phyloP scores from a whole-genome alignment of 2,888 invertebrate genomes.

The Trichopoda pennipes region DNA sequence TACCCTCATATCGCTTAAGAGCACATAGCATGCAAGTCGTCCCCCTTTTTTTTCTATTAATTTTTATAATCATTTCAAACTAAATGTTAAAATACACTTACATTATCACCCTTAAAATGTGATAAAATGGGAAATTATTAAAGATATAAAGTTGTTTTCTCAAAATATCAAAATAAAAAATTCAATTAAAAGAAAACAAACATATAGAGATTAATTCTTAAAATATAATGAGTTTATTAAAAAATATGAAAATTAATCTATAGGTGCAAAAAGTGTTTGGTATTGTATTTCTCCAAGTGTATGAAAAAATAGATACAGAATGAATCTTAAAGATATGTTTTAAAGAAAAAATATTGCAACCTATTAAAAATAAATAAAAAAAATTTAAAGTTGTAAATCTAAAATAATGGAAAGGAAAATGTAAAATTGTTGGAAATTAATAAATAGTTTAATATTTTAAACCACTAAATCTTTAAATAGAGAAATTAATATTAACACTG shows the following conservation, averaged over 20 bases:
- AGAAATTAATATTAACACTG: conserved; percentile 59
- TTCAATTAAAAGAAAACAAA: conserved; percentile 35
- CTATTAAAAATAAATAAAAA: neutral
- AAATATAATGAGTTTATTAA: conserved; percentile 24
- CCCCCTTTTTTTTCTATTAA: conserved; percentile 53
- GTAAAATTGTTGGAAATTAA: neutral
- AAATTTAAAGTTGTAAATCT: neutral
- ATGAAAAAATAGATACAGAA: conserved; percentile 52
- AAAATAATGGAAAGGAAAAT: neutral
- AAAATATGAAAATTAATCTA: conserved; percentile 4
- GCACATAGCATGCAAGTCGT: conserved; percentile 65
- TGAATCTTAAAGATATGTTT: conserved; percentile 42
- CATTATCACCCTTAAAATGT: conserved; percentile 58
- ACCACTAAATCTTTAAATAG: conserved; percentile 49
- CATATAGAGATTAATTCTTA: conserved; percentile 30
- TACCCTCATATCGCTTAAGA: conserved; percentile 66
- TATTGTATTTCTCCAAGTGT: conserved; percentile 47
- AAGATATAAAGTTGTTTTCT: conserved; percentile 25
- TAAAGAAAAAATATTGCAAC: neutral
- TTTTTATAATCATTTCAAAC: conserved; percentile 38
- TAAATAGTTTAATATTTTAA: conserved; percentile 20
- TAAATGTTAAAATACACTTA: conserved; percentile 62
- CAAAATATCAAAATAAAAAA: conserved; percentile 31
- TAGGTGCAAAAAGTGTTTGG: conserved; percentile 32
- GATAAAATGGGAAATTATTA: conserved; percentile 44